Conservation (phyloP, 2,888 invertebrate species). For the Eristalis pertinax region DNA sequence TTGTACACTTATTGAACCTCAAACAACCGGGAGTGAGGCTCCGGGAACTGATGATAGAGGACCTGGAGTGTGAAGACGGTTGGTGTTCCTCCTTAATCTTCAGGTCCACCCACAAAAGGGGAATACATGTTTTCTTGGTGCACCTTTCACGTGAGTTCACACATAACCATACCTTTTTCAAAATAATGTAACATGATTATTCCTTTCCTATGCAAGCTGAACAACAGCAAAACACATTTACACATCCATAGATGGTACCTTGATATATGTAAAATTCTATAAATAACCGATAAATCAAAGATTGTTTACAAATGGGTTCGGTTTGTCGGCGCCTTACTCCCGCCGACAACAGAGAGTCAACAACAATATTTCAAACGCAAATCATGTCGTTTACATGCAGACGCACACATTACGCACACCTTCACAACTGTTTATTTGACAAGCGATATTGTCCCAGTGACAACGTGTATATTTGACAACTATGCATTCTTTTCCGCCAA, state of each 20-base stretch:
- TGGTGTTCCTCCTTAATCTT: too few species aligned
- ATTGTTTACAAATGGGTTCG: background rate
- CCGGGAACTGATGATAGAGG: too few species aligned
- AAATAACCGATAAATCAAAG: background rate
- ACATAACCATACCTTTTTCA: background rate
- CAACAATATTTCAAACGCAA: background rate
- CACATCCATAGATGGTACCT: background rate
- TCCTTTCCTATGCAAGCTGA: background rate
- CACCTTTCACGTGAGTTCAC: background rate
- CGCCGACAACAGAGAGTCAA: background rate
- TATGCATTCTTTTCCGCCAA: background rate
- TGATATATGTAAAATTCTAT: background rate
- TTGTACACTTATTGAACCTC: too few species aligned
- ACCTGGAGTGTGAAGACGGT: too few species aligned
- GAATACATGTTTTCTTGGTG: too few species aligned
- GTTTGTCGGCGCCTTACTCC: background rate
- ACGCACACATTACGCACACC: background rate
- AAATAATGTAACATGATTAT: too few species aligned
- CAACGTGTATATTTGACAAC: background rate
- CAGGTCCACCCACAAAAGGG: too few species aligned
- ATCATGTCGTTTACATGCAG: conserved; percentile 1
- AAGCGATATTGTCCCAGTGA: too few species aligned
- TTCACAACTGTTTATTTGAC: background rate
- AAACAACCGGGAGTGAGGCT: too few species aligned
- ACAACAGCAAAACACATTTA: background rate